Conservation (phyloP, 1,140 invertebrate genomes). For the Carcinoscorpius rotundicauda region DNA sequence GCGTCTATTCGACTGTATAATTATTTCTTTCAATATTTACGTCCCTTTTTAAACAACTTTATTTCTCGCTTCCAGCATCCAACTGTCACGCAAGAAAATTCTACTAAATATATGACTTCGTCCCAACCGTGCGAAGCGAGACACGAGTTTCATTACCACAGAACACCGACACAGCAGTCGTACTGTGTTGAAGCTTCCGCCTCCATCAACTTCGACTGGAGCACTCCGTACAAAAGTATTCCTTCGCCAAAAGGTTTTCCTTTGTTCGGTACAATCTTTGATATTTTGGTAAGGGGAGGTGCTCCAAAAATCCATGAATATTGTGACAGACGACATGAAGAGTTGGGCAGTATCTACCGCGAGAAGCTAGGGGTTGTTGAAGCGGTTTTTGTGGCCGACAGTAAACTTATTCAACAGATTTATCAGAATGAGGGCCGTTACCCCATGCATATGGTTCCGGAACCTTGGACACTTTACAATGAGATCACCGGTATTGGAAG, state of each 20-base stretch:
- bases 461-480: slow-evolving; percentile 69
- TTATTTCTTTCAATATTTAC: too few species aligned
- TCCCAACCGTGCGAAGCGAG: too few species aligned
- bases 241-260: slow-evolving; percentile 40
- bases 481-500: slow-evolving; percentile 50
- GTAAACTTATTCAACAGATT: slow-evolving; percentile 50
- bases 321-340: slow-evolving; percentile 53
- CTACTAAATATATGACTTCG: too few species aligned
- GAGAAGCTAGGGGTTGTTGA: slow-evolving; percentile 52
- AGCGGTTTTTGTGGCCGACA: slow-evolving; percentile 56
- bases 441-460: slow-evolving; percentile 62
- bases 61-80: too few species aligned
- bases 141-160: background rate
- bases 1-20: too few species aligned
- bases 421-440: slow-evolving; percentile 62
- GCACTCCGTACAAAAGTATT: slow-evolving; percentile 24
- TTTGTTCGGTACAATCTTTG: slow-evolving; percentile 41
- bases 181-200: background rate
- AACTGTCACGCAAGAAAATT: too few species aligned
- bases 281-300: slow-evolving; percentile 40
- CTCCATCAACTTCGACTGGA: too few species aligned
- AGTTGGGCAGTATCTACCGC: slow-evolving; percentile 58
- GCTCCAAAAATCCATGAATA: slow-evolving; percentile 51
- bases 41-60: too few species aligned
- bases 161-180: background rate